A percentile compares a stretch with the other conserved stretches of the same genome.
phyloP scores from a whole-genome alignment of 2,113 vertebrate genomes.

The Daboia siamensis region DNA sequence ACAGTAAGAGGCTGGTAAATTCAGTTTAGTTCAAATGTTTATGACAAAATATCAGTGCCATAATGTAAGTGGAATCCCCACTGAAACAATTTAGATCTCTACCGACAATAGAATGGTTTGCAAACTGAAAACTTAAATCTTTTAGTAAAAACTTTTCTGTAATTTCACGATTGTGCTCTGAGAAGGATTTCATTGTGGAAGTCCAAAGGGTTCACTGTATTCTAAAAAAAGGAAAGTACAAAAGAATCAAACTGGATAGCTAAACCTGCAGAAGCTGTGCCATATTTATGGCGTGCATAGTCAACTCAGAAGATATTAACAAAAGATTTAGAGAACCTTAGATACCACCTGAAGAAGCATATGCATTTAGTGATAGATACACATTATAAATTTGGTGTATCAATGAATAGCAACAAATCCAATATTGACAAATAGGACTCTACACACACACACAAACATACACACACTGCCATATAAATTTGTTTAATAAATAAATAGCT shows the following conservation, averaged over 20 bases:
- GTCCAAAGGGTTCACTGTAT: neutral
- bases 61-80: rapidly evolving
- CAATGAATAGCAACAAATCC: neutral
- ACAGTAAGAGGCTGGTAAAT: neutral
- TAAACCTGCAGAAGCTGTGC: neutral
- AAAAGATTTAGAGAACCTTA: neutral
- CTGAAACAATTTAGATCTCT: neutral
- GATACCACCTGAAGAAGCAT: neutral
- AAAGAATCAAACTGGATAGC: neutral
- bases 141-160: neutral
- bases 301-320: neutral
- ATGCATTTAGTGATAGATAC: neutral
- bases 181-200: neutral
- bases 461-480: neutral
- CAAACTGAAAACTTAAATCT: neutral
- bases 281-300: neutral
- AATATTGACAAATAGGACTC: neutral
- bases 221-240: neutral
- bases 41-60: neutral
- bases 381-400: neutral
- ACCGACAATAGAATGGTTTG: neutral
- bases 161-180: neutral
- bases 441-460: neutral
- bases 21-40: neutral
- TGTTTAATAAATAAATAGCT: neutral